phyloP scores from a whole-genome alignment of 2,888 invertebrate genomes.

The Atrina japonica region DNA sequence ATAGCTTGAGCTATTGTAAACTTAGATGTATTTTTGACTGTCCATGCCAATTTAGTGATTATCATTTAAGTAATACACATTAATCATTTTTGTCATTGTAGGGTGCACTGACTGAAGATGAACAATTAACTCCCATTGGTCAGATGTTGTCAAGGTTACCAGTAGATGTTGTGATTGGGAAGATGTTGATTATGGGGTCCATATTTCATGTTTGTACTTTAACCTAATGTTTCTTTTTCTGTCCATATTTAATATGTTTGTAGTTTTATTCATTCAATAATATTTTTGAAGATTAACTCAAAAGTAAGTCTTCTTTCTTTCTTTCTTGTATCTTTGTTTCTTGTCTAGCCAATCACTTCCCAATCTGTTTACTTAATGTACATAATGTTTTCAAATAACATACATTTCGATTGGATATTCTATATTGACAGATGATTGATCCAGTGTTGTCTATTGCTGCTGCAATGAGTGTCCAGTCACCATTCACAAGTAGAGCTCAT shows the following conservation, averaged over 20 bases:
- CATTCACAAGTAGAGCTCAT: slow-evolving; percentile 94
- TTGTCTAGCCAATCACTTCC: too few relatives aligned
- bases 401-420: too few relatives aligned
- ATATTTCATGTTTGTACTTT: slow-evolving; percentile 87
- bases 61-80: too few relatives aligned
- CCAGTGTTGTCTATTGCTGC: slow-evolving; percentile 94
- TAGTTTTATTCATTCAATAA: too few relatives aligned
- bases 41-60: too few relatives aligned
- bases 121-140: slow-evolving; percentile 91
- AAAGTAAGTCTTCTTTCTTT: neutral
- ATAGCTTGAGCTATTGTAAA: too few relatives aligned
- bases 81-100: too few relatives aligned
- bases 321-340: neutral
- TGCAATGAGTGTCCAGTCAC: slow-evolving; percentile 94
- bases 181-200: slow-evolving; percentile 95
- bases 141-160: slow-evolving; percentile 92
- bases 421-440: slow-evolving; percentile 88
- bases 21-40: too few relatives aligned
- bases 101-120: slow-evolving; percentile 88
- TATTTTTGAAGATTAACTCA: neutral
- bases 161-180: slow-evolving; percentile 96
- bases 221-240: neutral
- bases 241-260: neutral
- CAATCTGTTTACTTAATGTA: too few relatives aligned
- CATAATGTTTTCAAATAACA: too few relatives aligned